Conservation (phyloP, 1,140 invertebrate genomes). For the Drosophila murphyi region DNA sequence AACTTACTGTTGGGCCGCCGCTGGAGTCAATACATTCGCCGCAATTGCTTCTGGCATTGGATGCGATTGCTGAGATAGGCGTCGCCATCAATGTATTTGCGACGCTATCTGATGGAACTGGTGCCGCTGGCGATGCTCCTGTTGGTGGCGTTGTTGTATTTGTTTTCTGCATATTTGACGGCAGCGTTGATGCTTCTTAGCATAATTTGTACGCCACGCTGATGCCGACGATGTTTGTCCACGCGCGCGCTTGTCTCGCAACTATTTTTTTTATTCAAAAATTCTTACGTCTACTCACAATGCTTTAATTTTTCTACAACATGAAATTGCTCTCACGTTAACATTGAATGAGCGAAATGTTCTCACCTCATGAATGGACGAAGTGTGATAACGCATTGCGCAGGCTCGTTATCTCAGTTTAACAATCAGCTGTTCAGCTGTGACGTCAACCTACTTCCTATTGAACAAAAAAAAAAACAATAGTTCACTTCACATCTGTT, state of each 20-base stretch:
- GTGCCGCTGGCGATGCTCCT: conserved; percentile 21
- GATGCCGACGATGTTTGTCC: conserved; percentile 56
- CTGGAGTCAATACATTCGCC: conserved; percentile 31
- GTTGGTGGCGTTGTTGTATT: conserved; percentile 31
- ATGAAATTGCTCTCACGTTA: background rate
- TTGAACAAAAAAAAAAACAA: background rate
- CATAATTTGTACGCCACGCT: conserved; percentile 72
- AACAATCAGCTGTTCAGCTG: background rate
- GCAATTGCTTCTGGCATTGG: conserved; percentile 23
- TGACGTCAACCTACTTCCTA: background rate
- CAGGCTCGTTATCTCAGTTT: background rate
- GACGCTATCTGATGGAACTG: conserved; percentile 40
- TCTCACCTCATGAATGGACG: background rate
- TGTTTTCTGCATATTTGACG: conserved; percentile 51
- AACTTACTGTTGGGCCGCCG: conserved; percentile 35
- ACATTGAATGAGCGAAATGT: conserved; percentile 10
- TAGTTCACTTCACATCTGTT: background rate
- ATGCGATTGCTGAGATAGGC: conserved; percentile 19
- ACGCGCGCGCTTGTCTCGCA: conserved; percentile 56
- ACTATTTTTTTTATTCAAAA: conserved; percentile 43
- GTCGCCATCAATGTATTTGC: conserved; percentile 23
- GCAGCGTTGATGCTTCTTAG: conserved; percentile 64
- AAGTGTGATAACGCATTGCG: background rate
- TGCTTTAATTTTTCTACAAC: conserved; percentile 14
- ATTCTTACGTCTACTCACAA: conserved; percentile 37